phyloP scores from a whole-genome alignment of 2,888 invertebrate genomes.

The Athrips mouffetella region DNA sequence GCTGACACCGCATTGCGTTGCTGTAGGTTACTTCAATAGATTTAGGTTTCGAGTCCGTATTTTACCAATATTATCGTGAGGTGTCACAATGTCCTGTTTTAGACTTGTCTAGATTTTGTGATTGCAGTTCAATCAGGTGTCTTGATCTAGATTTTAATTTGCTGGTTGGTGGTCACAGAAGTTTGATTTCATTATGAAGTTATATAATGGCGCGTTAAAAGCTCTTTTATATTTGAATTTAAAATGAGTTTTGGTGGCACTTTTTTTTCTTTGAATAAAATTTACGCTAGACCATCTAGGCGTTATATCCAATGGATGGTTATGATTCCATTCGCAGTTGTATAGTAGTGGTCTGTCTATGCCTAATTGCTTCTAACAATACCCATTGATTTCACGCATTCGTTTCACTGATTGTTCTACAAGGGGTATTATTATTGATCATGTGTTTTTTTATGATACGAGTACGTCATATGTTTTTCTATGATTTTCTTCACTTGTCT shows the following conservation, averaged over 20 bases:
- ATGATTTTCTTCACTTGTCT: neutral
- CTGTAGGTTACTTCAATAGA: neutral
- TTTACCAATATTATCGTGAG: neutral
- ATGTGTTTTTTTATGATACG: neutral
- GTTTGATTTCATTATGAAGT: no score
- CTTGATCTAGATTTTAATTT: neutral
- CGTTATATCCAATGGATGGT: neutral
- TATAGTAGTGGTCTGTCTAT: neutral
- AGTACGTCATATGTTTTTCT: neutral
- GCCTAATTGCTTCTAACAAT: slow-evolving; percentile 13
- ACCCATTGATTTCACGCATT: slow-evolving; percentile 15
- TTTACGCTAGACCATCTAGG: neutral
- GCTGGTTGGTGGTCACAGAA: neutral
- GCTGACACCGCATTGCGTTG: slow-evolving; percentile 3
- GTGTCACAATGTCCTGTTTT: neutral
- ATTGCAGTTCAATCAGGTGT: no score
- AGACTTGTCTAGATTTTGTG: neutral
- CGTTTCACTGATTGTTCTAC: slow-evolving; percentile 11
- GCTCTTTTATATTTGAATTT: no score
- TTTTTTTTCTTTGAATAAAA: no score
- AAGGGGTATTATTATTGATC: neutral
- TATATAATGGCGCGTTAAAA: no score
- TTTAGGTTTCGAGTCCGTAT: slow-evolving; percentile 10
- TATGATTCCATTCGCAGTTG: neutral
- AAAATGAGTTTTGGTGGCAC: no score